Evolutionary conservation across 2,113 vertebrate species (phyloP).

Genomic region (Oenanthe melanoleuca): DNA sequence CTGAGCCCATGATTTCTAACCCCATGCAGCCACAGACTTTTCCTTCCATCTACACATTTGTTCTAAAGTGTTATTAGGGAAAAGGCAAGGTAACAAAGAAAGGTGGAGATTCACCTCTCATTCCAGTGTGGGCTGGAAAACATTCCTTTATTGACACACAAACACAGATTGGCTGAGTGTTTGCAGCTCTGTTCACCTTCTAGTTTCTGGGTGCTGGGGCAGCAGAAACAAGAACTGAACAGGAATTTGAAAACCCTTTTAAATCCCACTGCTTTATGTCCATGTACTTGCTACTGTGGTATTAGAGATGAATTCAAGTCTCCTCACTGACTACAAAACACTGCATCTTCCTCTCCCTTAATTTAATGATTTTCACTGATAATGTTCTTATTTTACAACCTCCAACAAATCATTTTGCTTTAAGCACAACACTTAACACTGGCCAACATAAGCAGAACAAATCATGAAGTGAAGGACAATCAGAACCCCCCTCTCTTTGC

Average conservation of each 20-base stretch:
- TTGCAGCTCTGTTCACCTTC: background rate
- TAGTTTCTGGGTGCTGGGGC: background rate
- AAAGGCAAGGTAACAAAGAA: background rate
- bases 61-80: background rate
- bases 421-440: background rate
- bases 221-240: background rate
- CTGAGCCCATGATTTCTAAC: background rate
- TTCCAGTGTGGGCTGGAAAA: background rate
- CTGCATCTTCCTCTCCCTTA: background rate
- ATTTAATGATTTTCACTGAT: background rate
- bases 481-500: background rate
- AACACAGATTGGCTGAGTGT: background rate
- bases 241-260: background rate
- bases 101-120: background rate
- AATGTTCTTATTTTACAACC: background rate
- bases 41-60: background rate
- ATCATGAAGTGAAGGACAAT: background rate
- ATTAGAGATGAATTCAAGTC: background rate
- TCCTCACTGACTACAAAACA: background rate
- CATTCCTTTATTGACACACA: background rate
- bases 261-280: background rate
- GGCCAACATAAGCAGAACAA: background rate
- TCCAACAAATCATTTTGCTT: background rate
- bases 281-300: background rate
- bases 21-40: rapidly evolving